These are phyloP conservation scores for Buathra laborator DNA, from an alignment of 2,888 invertebrate species.

Conservation along the genomic window DNA sequence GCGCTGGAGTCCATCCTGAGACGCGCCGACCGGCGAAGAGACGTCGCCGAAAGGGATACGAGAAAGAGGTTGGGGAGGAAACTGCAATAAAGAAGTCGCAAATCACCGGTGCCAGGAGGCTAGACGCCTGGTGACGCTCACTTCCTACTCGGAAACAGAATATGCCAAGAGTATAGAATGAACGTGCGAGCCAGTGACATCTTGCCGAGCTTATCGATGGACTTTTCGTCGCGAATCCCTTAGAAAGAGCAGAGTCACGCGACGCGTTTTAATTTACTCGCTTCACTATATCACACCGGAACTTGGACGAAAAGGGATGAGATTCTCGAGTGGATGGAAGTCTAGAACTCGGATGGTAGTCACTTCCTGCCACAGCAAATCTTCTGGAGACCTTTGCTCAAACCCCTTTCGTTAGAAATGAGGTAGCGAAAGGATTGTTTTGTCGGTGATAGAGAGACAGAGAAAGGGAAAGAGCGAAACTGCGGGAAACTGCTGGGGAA, in stretches of 20 bases:
- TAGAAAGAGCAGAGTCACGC: constrained; percentile 1
- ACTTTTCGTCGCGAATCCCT: constrained; percentile 18
- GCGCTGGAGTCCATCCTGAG: constrained; percentile 49
- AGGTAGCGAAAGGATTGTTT: constrained; percentile 69
- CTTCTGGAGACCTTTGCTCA: constrained; percentile 36
- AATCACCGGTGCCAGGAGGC: constrained; percentile 72
- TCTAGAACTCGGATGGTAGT: background rate
- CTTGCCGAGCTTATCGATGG: constrained; percentile 43
- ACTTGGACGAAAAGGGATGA: constrained; percentile 2
- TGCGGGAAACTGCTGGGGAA: constrained; percentile 42
- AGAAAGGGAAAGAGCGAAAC: constrained; percentile 56
- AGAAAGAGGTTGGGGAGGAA: constrained; percentile 56
- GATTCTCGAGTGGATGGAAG: constrained; percentile 12
- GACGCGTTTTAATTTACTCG: constrained; percentile 32
- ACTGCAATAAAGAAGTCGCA: constrained; percentile 80
- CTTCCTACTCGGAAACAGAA: constrained; percentile 36
- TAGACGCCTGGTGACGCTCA: constrained; percentile 57
- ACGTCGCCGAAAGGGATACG: constrained; percentile 32
- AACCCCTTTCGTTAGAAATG: constrained; percentile 47
- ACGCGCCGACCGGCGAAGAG: constrained; percentile 32
- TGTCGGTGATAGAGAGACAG: constrained; percentile 59
- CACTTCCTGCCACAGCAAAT: constrained; percentile 24
- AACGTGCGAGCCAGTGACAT: constrained; percentile 33
- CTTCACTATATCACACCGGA: background rate
- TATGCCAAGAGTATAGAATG: constrained; percentile 1